Percentiles rank a stretch among this genome's conserved stretches.
Conservation (phyloP, 2,113 vertebrate genomes). For the Mixornis gularis region DNA sequence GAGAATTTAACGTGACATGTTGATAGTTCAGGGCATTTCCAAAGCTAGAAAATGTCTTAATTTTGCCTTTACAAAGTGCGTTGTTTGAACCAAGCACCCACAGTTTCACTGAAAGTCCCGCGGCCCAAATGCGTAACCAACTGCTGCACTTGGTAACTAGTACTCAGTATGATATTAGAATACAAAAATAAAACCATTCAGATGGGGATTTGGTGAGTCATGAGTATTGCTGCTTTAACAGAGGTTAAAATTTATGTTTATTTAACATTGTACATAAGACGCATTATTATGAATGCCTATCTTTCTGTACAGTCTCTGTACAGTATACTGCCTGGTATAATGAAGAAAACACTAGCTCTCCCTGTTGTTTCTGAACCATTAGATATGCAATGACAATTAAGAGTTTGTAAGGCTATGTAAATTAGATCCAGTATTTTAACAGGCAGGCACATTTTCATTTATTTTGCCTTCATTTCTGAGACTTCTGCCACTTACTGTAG, state of each 20-base stretch:
- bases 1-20: background rate
- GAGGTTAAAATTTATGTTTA: slow-evolving; percentile 18
- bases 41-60: background rate
- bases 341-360: background rate
- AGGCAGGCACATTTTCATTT: slow-evolving; percentile 13
- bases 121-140: background rate
- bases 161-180: background rate
- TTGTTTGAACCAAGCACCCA: background rate
- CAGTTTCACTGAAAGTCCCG: background rate
- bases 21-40: background rate
- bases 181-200: background rate
- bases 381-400: slow-evolving; percentile 8
- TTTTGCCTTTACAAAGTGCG: background rate
- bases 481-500: slow-evolving; percentile 6
- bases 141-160: background rate
- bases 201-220: background rate
- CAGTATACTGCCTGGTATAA: background rate
- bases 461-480: slow-evolving; percentile 20
- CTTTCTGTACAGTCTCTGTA: background rate
- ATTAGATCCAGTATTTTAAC: slow-evolving; percentile 44
- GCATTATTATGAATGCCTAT: background rate
- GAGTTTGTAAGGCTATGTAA: slow-evolving; percentile 21
- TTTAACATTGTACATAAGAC: background rate
- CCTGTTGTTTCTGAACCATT: slow-evolving; percentile 1
- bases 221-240: background rate